Evolutionary conservation across 2,797 vertebrate species (phyloP).

Genomic region (Antrozous pallidus): DNA sequence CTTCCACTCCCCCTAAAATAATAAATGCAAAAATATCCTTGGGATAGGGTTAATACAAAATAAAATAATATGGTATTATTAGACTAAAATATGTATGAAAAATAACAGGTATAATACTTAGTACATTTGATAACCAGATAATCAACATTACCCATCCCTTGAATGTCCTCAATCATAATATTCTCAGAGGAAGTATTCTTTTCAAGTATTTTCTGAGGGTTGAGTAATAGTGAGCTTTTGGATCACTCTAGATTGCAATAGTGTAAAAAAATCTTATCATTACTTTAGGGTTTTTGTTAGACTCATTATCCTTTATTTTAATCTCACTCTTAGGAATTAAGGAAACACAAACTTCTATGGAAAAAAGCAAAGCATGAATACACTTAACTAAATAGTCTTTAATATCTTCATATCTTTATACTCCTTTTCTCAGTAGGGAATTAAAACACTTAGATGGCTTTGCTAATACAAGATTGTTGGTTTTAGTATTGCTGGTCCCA

Average conservation of each 20-base stretch:
- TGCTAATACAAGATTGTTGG: background rate
- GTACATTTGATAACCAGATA: slow-evolving; percentile 1
- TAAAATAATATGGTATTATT: background rate
- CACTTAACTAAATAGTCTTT: background rate
- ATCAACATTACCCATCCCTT: background rate
- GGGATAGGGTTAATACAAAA: too few relatives aligned
- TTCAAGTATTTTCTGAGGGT: background rate
- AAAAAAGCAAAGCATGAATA: background rate
- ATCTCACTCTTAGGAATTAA: background rate
- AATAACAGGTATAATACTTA: background rate
- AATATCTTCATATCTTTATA: background rate
- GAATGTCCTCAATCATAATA: background rate
- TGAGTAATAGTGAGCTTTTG: background rate
- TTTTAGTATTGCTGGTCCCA: background rate
- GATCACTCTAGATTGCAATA: background rate
- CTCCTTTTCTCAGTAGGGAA: background rate
- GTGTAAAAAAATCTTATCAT: background rate
- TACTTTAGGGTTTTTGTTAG: background rate
- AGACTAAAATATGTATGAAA: background rate
- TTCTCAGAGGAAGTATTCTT: background rate
- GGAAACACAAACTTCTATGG: background rate
- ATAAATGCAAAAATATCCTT: too few relatives aligned
- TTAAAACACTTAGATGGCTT: background rate
- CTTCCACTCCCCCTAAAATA: too few relatives aligned
- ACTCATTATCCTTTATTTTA: background rate